phyloP scores from a whole-genome alignment of 2,113 vertebrate genomes.

The Prolemur simus region DNA sequence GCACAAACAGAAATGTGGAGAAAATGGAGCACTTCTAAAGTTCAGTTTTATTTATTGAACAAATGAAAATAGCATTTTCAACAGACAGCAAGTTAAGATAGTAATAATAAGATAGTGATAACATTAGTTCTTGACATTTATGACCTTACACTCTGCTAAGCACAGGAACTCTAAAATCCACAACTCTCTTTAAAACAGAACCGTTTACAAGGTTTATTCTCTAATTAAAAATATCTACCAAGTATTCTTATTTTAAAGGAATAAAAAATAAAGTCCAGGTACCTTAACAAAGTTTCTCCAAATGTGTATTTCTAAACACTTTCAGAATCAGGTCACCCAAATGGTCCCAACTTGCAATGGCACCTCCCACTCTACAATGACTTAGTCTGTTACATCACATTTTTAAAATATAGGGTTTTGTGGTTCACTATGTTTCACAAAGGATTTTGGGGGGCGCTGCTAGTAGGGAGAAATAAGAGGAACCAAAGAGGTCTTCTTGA shows the following conservation, averaged over 20 bases:
- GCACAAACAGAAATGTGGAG: conserved; percentile 49
- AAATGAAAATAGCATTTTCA: conserved; percentile 42
- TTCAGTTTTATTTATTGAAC: conserved; percentile 53
- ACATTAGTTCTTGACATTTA: conserved; percentile 16
- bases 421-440: not conserved
- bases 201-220: not conserved
- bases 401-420: not conserved
- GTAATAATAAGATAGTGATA: not conserved
- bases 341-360: not conserved
- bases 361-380: not conserved
- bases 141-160: not conserved
- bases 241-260: not conserved
- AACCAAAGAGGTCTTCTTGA: not conserved
- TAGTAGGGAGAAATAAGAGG: not conserved
- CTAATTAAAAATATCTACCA: not conserved
- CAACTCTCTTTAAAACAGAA: conserved; percentile 36
- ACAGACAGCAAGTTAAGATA: conserved; percentile 21
- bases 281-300: not conserved
- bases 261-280: not conserved
- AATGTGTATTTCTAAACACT: conserved; percentile 25
- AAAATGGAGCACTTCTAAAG: conserved; percentile 54
- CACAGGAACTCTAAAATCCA: not conserved
- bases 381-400: not conserved
- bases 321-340: not conserved
- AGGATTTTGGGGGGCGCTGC: not conserved